Conservation (phyloP, 2,797 vertebrate genomes). For the Apogon talboti region DNA sequence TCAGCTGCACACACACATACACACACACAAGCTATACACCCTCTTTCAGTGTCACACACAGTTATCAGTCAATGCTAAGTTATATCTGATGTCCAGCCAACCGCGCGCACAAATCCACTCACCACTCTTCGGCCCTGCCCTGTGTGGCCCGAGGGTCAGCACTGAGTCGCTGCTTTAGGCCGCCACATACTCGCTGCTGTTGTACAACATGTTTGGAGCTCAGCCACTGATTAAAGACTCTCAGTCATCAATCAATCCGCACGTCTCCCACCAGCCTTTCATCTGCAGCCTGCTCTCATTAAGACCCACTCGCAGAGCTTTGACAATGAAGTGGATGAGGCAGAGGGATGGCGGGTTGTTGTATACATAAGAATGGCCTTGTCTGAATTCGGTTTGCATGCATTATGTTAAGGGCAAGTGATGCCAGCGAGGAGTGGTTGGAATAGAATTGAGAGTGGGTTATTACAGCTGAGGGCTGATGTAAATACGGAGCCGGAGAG, state of each 20-base stretch:
- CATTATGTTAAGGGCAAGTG: constrained; percentile 56
- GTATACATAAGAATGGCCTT: constrained; percentile 55
- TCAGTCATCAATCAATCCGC: constrained; percentile 76
- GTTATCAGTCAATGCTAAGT: constrained; percentile 52
- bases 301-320: constrained; percentile 65
- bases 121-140: neutral
- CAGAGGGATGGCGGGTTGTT: constrained; percentile 58
- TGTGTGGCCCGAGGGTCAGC: constrained; percentile 55
- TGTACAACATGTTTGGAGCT: constrained; percentile 71
- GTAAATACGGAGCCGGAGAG: constrained; percentile 33
- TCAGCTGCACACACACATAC: constrained; percentile 42
- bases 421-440: constrained; percentile 48
- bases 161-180: constrained; percentile 42
- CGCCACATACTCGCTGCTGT: constrained; percentile 31
- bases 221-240: constrained; percentile 79
- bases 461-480: constrained; percentile 29
- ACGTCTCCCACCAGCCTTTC: constrained; percentile 72
- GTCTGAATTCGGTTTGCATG: constrained; percentile 70
- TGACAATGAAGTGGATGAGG: constrained; percentile 76
- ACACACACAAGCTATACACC: constrained; percentile 24
- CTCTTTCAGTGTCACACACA: constrained; percentile 41
- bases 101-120: neutral
- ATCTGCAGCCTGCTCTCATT: constrained; percentile 78
- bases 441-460: constrained; percentile 42
- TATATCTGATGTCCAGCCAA: constrained; percentile 22